phyloP scores from a whole-genome alignment of 2,113 vertebrate species.

The Thomomys bottae region DNA sequence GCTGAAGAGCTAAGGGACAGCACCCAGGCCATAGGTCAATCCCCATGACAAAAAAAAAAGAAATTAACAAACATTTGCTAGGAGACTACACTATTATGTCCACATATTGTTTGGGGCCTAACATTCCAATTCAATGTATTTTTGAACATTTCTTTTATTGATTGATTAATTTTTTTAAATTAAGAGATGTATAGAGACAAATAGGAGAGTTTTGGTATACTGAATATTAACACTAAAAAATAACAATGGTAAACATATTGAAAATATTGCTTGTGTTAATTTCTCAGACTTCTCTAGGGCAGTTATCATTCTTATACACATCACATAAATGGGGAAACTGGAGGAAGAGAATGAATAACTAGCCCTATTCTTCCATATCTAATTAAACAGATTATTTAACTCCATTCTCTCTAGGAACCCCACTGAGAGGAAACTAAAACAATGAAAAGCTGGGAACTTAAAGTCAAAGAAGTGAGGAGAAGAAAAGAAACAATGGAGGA shows the following conservation, averaged over 20 bases:
- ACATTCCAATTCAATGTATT: not conserved
- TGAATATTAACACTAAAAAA: conserved; percentile 12
- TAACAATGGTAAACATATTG: not conserved
- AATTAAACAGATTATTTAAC: not conserved
- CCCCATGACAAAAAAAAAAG: not conserved
- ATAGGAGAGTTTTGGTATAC: not conserved
- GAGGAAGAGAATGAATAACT: not conserved
- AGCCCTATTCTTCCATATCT: not conserved
- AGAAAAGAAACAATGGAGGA: too few species aligned
- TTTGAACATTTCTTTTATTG: too few species aligned
- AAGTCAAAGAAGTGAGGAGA: not conserved
- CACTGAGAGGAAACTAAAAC: not conserved
- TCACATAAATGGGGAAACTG: not conserved
- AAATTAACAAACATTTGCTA: conserved; percentile 43
- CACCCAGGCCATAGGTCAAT: too few species aligned
- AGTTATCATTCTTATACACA: not conserved
- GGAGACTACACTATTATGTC: too few species aligned
- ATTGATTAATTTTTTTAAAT: not conserved
- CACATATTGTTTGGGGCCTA: not conserved
- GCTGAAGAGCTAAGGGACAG: too few species aligned
- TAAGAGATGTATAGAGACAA: not conserved
- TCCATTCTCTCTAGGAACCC: not conserved
- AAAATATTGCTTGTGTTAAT: not conserved
- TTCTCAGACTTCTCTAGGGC: not conserved
- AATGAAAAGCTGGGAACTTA: not conserved